A percentile compares a stretch with the other conserved stretches of the same genome.
Evolutionary conservation across 2,113 vertebrate genomes (phyloP).

Genomic region (Vidua chalybeata): DNA sequence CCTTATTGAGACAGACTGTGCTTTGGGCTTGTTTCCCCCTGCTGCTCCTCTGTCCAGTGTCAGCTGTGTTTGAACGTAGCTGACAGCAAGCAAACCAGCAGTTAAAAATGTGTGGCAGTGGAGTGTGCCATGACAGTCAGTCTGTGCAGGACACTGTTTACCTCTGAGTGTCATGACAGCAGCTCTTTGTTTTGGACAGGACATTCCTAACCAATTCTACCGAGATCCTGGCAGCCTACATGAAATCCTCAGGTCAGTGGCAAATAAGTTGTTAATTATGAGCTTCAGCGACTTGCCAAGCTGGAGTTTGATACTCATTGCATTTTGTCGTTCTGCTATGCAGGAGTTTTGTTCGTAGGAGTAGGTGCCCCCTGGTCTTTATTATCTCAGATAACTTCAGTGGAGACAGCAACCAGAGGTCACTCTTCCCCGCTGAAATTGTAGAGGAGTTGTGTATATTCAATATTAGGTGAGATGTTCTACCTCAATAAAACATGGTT

Average conservation of each 20-base stretch:
- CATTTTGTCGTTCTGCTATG: not conserved
- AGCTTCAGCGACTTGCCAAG: not conserved
- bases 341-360: constrained; percentile 83
- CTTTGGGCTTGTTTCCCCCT: not conserved
- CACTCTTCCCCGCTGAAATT: constrained; percentile 85
- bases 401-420: constrained; percentile 83
- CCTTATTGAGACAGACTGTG: rapidly evolving
- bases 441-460: constrained; percentile 83
- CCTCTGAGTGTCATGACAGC: not conserved
- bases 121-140: not conserved
- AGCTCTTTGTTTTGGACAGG: constrained; percentile 74
- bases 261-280: not conserved
- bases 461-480: constrained; percentile 81
- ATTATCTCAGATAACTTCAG: constrained; percentile 88
- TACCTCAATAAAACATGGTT: not conserved
- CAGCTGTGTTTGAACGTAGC: not conserved
- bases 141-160: not conserved
- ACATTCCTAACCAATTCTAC: constrained; percentile 96
- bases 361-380: constrained; percentile 86
- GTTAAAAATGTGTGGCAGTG: not conserved
- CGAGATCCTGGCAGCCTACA: constrained; percentile 85
- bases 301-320: not conserved
- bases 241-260: constrained; percentile 87
- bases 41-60: not conserved
- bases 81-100: not conserved